These are phyloP conservation scores for Psammodynastes pulverulentus DNA, from an alignment of 2,113 vertebrate species.

Conservation along the genomic window DNA sequence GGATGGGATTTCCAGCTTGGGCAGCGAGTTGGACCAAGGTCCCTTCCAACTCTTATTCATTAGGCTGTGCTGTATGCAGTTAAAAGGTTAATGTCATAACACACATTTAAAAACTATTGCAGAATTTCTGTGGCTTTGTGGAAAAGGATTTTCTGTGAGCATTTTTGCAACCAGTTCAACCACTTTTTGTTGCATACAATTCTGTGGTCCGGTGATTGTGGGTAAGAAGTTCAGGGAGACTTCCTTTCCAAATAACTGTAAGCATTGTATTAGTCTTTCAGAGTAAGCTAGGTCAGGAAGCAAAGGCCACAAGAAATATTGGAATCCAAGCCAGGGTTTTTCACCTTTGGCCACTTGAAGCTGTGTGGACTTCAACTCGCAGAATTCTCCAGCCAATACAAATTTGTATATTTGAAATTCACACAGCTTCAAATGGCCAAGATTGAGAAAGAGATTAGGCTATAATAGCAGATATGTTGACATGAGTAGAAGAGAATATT, in stretches of 20 bases:
- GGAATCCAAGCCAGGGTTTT: not conserved
- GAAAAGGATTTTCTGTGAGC: not conserved
- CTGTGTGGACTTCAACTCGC: no score
- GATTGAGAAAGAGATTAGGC: not conserved
- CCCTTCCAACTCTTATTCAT: not conserved
- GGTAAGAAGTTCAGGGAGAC: not conserved
- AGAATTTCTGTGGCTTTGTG: not conserved
- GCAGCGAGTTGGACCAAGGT: no score
- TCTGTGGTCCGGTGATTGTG: not conserved
- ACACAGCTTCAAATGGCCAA: not conserved
- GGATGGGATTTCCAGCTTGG: no score
- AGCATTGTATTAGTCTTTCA: not conserved
- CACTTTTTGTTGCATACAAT: not conserved
- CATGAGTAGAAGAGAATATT: no score
- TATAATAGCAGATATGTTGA: not conserved
- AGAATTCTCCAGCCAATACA: not conserved
- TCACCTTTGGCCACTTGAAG: not conserved
- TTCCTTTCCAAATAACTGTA: not conserved
- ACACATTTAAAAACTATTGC: not conserved
- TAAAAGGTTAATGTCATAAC: not conserved
- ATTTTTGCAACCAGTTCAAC: not conserved
- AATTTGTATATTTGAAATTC: not conserved
- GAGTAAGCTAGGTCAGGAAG: not conserved
- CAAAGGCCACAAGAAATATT: not conserved
- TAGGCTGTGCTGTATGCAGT: not conserved